Conservation (phyloP, 2,113 vertebrate genomes). For the Cyphomyrus plagiostoma region DNA sequence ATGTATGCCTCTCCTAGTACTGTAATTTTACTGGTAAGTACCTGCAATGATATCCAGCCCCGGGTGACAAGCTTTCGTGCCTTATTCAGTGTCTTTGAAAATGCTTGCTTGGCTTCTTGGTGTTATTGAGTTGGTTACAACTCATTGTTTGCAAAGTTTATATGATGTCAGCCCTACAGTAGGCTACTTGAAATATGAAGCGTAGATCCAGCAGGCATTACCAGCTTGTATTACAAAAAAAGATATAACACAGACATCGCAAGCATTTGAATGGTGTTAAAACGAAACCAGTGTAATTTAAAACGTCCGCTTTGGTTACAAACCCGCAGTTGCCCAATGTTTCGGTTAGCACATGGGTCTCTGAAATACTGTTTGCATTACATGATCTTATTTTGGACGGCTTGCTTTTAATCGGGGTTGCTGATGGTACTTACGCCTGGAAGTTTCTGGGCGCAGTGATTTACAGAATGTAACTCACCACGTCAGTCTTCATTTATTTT, state of each 20-base stretch:
- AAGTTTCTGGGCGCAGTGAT: not conserved
- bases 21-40: not conserved
- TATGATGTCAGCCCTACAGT: not conserved
- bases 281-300: not conserved
- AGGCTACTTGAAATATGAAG: not conserved
- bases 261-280: not conserved
- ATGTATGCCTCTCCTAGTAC: not conserved
- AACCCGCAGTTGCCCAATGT: not conserved
- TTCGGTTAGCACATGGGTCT: not conserved
- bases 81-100: not conserved
- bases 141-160: not conserved
- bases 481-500: not conserved
- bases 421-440: not conserved
- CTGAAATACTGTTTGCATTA: not conserved
- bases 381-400: not conserved
- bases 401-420: not conserved
- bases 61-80: not conserved
- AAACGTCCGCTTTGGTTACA: not conserved
- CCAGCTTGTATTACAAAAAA: not conserved
- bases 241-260: not conserved
- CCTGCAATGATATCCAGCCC: not conserved
- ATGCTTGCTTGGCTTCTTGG: not conserved
- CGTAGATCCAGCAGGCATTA: not conserved
- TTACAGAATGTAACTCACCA: not conserved
- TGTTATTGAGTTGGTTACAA: not conserved